A percentile compares a stretch with the other conserved stretches of the same genome.
Conservation (phyloP, 1,140 invertebrate genomes). For the Ephestia elutella region DNA sequence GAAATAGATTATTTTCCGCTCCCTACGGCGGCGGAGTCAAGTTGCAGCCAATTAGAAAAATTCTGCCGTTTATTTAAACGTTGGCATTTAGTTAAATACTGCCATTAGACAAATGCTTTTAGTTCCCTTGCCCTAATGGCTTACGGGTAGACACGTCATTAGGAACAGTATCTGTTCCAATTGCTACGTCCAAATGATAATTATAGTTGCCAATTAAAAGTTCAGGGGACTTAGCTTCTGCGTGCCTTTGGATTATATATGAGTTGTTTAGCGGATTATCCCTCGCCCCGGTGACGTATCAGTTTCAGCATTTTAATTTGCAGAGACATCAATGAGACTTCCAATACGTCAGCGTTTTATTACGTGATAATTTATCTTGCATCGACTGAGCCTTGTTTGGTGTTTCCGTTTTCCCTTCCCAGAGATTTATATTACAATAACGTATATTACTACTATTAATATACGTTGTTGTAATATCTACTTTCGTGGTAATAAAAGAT, state of each 20-base stretch:
- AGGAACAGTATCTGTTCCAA: conserved; percentile 12
- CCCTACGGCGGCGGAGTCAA: not conserved
- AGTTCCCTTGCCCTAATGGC: conserved; percentile 12
- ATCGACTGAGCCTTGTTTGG: too few species aligned
- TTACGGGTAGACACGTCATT: conserved; percentile 14
- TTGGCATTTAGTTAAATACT: conserved; percentile 11
- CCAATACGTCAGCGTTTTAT: too few species aligned
- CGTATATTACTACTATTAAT: too few species aligned
- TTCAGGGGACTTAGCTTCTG: not conserved
- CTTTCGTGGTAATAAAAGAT: too few species aligned
- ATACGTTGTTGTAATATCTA: too few species aligned
- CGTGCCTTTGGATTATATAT: conserved; percentile 1
- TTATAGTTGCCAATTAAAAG: conserved; percentile 11
- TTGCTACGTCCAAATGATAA: conserved; percentile 8
- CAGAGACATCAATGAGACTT: too few species aligned
- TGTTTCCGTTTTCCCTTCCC: too few species aligned
- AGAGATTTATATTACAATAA: too few species aligned
- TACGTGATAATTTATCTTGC: too few species aligned
- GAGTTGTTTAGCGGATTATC: not conserved
- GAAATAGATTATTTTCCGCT: not conserved
- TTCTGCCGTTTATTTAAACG: conserved; percentile 13
- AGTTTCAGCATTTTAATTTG: too few species aligned
- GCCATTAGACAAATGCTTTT: conserved; percentile 18
- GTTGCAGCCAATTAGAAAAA: conserved; percentile 10
- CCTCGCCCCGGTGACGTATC: not conserved